Base-by-base conservation (phyloP, 2,113 vertebrate species). In the Caloenas nicobarica region DNA sequence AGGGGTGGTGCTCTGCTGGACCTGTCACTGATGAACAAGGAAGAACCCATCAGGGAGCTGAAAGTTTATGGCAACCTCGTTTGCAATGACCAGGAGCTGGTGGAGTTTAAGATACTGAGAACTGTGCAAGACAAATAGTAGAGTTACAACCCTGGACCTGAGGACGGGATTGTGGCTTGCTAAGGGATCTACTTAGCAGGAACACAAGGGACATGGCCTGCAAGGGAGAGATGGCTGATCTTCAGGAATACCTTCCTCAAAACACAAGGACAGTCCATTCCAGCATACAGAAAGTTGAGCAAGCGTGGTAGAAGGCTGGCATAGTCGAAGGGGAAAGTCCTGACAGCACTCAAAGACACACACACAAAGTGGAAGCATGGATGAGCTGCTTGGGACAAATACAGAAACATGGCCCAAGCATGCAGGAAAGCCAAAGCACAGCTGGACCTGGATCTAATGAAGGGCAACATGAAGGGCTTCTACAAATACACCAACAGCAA, bases 21-120 rank as follows among this genome's bases (percentile, higher is more conserved):
- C 93, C 96, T 96, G 96, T 95, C 95, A 96, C 96, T 96, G 95
- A 74, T 0, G 77, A 95, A 96, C 93, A 96, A 97, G 96, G 94
- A 89, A 96, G 91, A 97, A 91, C 53, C 57, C 61, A 79, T 96
- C 86, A 97, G 95, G 62, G 19, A 94, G 50, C 31, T 46, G 88
- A 83, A 94, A n/a, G 48, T 29, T 84, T 77, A 72, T 53, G 48
- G 66, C 7, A 60, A 76, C 40, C 42, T 78, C 68, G 28, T 40
- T 42, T 93, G 86, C 76, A 84, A 42, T 4, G 11, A 42, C 68
- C 88, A 84, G 68, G 28, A 81, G 25, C 16, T 73, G 71, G 26
- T 36, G 24, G 26, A 78, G 33, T 68, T 94, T 68, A 56, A 86
- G 68, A 83, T 58, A 56, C 25, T 31, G 42, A 83, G 56, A 29